Percentiles rank a stretch among this genome's conserved stretches.
Conservation (phyloP, 2,797 vertebrate species). For the Macropus fuliginosus region DNA sequence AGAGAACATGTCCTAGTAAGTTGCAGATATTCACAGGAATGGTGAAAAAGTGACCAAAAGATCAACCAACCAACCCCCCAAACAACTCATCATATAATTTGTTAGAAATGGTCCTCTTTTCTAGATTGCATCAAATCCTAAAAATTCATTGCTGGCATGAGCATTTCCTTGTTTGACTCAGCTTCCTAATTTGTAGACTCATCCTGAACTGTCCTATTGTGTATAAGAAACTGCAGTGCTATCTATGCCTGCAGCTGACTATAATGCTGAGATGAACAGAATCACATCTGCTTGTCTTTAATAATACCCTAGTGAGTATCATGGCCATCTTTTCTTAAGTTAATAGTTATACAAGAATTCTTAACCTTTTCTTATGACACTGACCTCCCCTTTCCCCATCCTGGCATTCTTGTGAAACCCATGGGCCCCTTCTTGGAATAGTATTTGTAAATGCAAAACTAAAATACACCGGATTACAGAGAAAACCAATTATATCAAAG, state of each 20-base stretch:
- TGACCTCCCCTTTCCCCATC: neutral
- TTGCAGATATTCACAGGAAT: constrained; percentile 32
- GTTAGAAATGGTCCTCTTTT: constrained; percentile 13
- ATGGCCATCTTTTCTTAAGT: constrained; percentile 18
- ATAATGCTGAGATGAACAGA: neutral
- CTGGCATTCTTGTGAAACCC: neutral
- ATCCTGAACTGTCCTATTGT: neutral
- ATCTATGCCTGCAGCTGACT: neutral
- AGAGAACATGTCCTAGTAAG: constrained; percentile 68
- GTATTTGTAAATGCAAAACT: neutral
- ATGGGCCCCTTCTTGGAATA: neutral
- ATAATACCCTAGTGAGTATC: neutral
- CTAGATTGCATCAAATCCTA: neutral
- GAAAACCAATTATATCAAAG: neutral
- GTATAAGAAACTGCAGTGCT: constrained; percentile 28
- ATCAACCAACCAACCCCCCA: neutral
- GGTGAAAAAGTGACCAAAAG: neutral
- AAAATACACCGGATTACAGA: neutral
- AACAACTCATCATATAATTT: neutral
- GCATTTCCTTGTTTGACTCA: neutral
- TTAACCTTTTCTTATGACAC: neutral
- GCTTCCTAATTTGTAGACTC: neutral
- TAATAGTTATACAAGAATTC: constrained; percentile 43
- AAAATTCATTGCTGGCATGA: constrained; percentile 6
- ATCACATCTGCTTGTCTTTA: neutral